These are phyloP conservation scores for Silurus asotus DNA, from an alignment of 2,113 vertebrate species.

Conservation along the genomic window DNA sequence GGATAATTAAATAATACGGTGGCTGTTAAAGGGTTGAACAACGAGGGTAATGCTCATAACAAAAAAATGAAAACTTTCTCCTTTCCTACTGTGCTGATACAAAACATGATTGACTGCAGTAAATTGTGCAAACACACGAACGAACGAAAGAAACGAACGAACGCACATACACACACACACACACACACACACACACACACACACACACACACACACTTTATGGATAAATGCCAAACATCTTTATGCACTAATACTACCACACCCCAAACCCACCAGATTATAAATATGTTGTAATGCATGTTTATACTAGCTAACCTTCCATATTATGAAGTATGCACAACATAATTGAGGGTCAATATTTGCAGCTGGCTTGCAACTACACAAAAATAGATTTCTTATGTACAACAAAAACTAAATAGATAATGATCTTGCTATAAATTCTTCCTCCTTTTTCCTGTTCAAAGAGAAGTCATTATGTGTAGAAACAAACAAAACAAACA, in stretches of 20 bases:
- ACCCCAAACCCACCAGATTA: slow-evolving; percentile 48
- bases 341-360: slow-evolving; percentile 53
- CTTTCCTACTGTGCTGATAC: background rate
- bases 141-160: slow-evolving; percentile 1
- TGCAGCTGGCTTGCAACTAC: slow-evolving; percentile 60
- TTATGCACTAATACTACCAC: slow-evolving; percentile 46
- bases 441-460: background rate
- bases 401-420: background rate
- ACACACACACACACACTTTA: slow-evolving; percentile 5
- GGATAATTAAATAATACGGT: background rate
- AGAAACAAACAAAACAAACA: background rate
- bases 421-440: background rate
- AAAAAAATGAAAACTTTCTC: background rate
- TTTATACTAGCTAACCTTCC: slow-evolving; percentile 63
- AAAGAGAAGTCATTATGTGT: background rate
- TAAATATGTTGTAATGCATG: slow-evolving; percentile 61
- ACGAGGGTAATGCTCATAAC: background rate
- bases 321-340: slow-evolving; percentile 63
- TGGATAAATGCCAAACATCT: slow-evolving; percentile 50
- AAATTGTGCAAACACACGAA: slow-evolving; percentile 30
- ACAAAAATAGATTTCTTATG: slow-evolving; percentile 57
- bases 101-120: slow-evolving; percentile 7
- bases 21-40: background rate
- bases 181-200: background rate
- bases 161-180: background rate